Evolutionary conservation across 1,140 invertebrate genomes (phyloP), one percentile per base, ranked within the genome.

Genomic region (Aphaenogaster floridana): DNA sequence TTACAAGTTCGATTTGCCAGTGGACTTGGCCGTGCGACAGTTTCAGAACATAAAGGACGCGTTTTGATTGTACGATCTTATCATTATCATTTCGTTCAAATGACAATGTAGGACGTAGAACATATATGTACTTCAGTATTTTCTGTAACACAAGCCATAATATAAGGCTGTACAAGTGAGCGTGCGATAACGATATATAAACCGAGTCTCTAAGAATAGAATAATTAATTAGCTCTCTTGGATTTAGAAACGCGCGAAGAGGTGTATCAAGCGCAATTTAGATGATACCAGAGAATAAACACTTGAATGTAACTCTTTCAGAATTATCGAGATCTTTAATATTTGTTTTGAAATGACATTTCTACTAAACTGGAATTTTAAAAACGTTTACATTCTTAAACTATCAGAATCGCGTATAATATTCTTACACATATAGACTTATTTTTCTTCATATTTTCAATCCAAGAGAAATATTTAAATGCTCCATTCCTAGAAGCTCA

Each of bases 21-120:
- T 99, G 28, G 99, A 99, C 95, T 96, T 99, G 91, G 99, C 99
- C 68, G 97, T 99, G 68, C 96, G 98, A 93, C 99, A 99, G 92
- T 99, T 99, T 94, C 98, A 99, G 94, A 99, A 99, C 95, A 99
- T 99, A 92, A 99, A 98, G 96, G 99, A 99, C 96, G 99, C 99
- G 89, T 99, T 99, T 96, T 98, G 95, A 96, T 91, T 61, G 63
- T 80, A 9, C 63, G 28, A 45, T 74, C 4, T n/a, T 28, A 48
- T 61, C 15, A 2, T 84, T 76, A 61, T 63, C 45, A 21, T 84
- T 63, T 69, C 48, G 0, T 69, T 36, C n/a, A 57, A 81, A 84
- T 76, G 50, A 54, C 39, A 57, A 39, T n/a, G 34, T 63, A 74
- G 34, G 42, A 17, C 21, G 28, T 84, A 84, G 8, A 76, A 13